Evolutionary conservation across 2,113 vertebrate genomes (phyloP), one percentile per base, ranked within the genome.

Genomic region (Lamprotornis superbus): DNA sequence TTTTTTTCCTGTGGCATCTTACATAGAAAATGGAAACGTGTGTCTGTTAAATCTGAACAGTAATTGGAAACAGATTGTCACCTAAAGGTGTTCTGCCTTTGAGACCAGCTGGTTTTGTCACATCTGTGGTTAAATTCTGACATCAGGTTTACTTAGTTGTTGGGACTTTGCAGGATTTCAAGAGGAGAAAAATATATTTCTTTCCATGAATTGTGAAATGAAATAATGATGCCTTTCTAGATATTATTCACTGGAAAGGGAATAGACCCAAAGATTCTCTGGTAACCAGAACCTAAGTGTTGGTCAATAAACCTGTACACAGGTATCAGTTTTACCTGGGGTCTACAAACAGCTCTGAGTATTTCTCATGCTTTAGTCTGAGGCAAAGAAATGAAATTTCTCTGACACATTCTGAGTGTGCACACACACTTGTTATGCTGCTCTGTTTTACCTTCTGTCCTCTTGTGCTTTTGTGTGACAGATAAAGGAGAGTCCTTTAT

Each of bases 21-120:
- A 23, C 6, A 9, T 10, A 20, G 30, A 12, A n/a, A 86, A 84
- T 30, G 2, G 1, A 63, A 50, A 78, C 15, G 7, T 1, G 1
- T 11, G 7, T 53, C 6, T 42, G 30, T 60, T 59, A 71, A 76
- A 69, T 71, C 17, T 60, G 33, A 75, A 39, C 1, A n/a, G 55
- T 59, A 81, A 44, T 5, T 73, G 10, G 56, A 86, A 94, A 44
- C 17, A 63, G 13, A 37, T 63, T 73, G 44, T 64, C 27, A 25
- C 56, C 46, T 71, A 15, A n/a, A 83, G 25, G 15, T 59, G 4
- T 35, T 80, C 14, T 92, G 44, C n/a, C 35, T 79, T 71, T 50
- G 30, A 76, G 53, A 73, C 21, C 37, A 37, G 19, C 47, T 87
- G 59, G 4, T 56, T 91, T 94, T 86, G 28, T 65, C 63, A 37